Conservation (phyloP, 2,888 invertebrate species). For the Spisula solida region DNA sequence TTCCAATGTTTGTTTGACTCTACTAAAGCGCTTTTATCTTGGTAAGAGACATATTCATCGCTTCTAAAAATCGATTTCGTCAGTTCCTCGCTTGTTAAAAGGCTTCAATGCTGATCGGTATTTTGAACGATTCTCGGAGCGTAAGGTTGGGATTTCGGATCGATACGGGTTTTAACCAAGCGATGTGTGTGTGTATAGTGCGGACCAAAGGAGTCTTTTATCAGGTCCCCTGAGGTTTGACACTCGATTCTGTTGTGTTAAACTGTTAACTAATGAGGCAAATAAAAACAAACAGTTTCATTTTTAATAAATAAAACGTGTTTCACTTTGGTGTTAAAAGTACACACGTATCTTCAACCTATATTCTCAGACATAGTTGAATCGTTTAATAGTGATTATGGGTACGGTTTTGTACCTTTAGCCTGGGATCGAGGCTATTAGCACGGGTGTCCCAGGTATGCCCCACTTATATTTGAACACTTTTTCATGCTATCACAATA, state of each 20-base stretch:
- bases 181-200: neutral
- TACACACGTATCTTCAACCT: too few species aligned
- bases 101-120: constrained; percentile 30
- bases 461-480: too few species aligned
- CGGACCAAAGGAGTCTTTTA: constrained; percentile 9
- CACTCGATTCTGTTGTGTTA: neutral
- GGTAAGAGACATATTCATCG: constrained; percentile 2
- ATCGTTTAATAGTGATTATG: too few species aligned
- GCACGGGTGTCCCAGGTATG: too few species aligned
- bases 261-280: neutral
- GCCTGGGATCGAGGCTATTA: too few species aligned
- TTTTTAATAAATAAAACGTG: neutral
- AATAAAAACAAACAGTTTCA: neutral
- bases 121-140: constrained; percentile 38
- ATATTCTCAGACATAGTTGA: too few species aligned
- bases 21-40: constrained; percentile 19
- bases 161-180: constrained; percentile 17
- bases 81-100: constrained; percentile 36
- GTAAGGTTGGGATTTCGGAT: constrained; percentile 5
- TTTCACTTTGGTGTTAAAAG: neutral
- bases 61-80: constrained; percentile 16
- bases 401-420: too few species aligned
- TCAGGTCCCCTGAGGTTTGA: neutral
- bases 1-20: neutral
- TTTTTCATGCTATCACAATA: too few species aligned